Evolutionary conservation across 2,888 invertebrate species (phyloP).

Genomic region (Epistrophe eligans): DNA sequence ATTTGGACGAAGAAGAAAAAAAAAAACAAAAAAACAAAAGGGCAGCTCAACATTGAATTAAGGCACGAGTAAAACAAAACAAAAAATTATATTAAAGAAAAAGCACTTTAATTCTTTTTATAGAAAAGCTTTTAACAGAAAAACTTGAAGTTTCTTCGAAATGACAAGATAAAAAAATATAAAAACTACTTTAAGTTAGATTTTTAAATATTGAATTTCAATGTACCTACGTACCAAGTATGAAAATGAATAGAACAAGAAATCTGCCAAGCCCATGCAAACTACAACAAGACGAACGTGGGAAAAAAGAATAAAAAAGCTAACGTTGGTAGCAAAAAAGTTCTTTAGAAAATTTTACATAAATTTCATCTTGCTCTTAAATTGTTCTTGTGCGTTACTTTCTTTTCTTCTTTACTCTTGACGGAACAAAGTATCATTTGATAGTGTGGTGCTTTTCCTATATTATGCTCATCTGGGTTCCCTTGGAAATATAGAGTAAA

Average conservation of each 20-base stretch:
- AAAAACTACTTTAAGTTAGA: conserved; percentile 6
- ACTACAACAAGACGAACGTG: background rate
- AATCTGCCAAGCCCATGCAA: conserved; percentile 6
- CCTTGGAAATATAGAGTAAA: background rate
- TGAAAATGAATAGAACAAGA: background rate
- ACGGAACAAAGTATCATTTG: background rate
- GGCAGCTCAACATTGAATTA: background rate
- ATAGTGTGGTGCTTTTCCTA: background rate
- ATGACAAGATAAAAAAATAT: background rate
- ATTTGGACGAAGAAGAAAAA: conserved; percentile 18
- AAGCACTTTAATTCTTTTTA: conserved; percentile 14
- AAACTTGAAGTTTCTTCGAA: conserved; percentile 6
- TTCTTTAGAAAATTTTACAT: conserved; percentile 12
- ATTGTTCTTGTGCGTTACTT: conserved; percentile 10
- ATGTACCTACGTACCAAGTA: background rate
- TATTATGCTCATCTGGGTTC: conserved; percentile 25
- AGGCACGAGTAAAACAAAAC: background rate
- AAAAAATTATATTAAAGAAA: conserved; percentile 3
- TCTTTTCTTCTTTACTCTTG: background rate
- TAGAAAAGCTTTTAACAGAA: conserved; percentile 7
- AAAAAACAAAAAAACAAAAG: background rate
- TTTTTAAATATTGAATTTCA: conserved; percentile 12
- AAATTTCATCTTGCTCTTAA: conserved; percentile 10
- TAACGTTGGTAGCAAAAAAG: conserved; percentile 1
- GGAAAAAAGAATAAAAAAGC: background rate